Base-by-base conservation (phyloP, 2,113 vertebrate genomes). In the Mormoops blainvillei region DNA sequence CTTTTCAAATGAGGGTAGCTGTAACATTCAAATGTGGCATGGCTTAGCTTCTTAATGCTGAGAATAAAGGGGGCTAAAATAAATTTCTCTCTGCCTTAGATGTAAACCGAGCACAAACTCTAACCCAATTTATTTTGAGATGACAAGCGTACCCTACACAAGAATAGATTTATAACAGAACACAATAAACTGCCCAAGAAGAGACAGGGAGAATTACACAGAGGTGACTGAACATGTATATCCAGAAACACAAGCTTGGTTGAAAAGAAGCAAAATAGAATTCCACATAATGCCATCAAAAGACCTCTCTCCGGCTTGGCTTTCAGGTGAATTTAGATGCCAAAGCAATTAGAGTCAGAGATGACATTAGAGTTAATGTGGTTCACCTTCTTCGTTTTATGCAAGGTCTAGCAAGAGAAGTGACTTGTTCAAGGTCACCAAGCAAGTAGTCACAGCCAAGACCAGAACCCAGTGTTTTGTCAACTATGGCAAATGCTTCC, bases 101-200 rank as follows among this genome's bases (percentile, higher is more conserved):
- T 45, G 43, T 68, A 89, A 89, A 85, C 67, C 26, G 83, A 82
- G 67, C 67, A 78, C 73, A 84, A 77, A 88, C 45, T 54, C 70
- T 43, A 85, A 94, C 48, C 80, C 92, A 71, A 26, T 92, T 91
- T 70, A 63, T 71, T 87, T 8, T 82, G 82, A 82, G 20, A 43
- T 88, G 77, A 82, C 92, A 89, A 22, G 81, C 61, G 54, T 10
- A 3, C 43, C 50, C 41, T 56, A 73, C 15, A 36, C 22, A 36
- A 89, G 84, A 80, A 76, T 52, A 48, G 91, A 36, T 90, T 80
- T 77, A 36, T 68, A 87, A 83, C 45, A 81, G 93, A 92, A 67
- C 15, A 56, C 36, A 91, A 93, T 67, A 67, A 84, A 24, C 71
- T 31, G 24, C 52, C 52, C 89, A 77, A 87, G 93, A 89, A 77